Base-by-base conservation (phyloP, 1,140 invertebrate species). In the Amphibalanus amphitrite region DNA sequence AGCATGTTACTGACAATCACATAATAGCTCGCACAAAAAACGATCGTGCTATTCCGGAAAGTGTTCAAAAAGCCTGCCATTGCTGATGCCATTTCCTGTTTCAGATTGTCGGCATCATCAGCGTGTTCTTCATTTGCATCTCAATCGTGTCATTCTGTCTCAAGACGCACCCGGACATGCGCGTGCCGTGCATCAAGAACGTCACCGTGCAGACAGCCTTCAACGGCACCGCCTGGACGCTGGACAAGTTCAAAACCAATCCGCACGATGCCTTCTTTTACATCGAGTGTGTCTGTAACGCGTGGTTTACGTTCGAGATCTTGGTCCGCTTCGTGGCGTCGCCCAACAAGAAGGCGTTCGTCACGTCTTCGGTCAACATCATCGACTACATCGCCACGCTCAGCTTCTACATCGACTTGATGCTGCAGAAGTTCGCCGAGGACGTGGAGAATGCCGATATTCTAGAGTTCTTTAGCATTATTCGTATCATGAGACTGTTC, bases 231-330 rank as follows among this genome's bases (percentile, higher is more conserved):
- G 86, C 86, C 33, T 96, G 92, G 90, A 88, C 88, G 25, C 80
- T 96, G 74, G 91, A 96, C 81, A 97, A 97, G 83, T 87, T 87
- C 71, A 89, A 90, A 79, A 98, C 95, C 28, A 95, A 97, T 81
- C 94, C 95, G 68, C 95, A 98, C 82, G 87, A 92, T 74, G 94
- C 92, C 75, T 99, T 98, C 84, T 98, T 97, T 84, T 98, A 98
- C 85, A 95, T 99, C 77, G 97, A 99, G 83, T 95, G 94, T 83
- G 87, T 98, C 71, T 99, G 97, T 83, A 99, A 99, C 83, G 94
- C 95, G 47, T 99, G 97, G 97, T 99, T 99, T 82, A 97, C 95
- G 0, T 87, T 99, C 75, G 97, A 99, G 82, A 97, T 99, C 78
- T 83, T 97, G 72, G 89, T 95, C 69, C 87, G 97, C 26, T 96